Conservation (phyloP, 2,797 vertebrate genomes). For the Brachymystax lenok region DNA sequence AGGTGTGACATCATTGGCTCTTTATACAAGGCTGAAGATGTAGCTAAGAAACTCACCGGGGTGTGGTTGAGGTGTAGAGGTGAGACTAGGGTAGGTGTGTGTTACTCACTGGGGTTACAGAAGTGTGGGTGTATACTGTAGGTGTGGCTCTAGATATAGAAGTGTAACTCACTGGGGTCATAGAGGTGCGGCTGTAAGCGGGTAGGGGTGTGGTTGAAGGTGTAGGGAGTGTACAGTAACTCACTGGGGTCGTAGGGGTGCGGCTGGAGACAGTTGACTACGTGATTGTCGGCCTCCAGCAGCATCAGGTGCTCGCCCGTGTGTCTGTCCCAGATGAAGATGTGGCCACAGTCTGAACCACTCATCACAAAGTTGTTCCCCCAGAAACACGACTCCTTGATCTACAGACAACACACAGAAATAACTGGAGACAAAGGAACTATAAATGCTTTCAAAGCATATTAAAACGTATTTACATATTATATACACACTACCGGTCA, state of each 20-base stretch:
- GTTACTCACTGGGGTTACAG: background rate
- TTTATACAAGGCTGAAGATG: constrained; percentile 58
- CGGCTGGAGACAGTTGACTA: constrained; percentile 98
- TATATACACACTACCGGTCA: background rate
- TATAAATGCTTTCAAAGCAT: background rate
- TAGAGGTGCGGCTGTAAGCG: constrained; percentile 76
- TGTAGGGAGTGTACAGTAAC: constrained; percentile 40
- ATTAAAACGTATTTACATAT: too few species aligned
- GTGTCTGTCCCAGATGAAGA: constrained; percentile 98
- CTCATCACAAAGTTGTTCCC: constrained; percentile 98
- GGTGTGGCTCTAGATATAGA: too few species aligned
- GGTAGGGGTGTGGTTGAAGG: constrained; percentile 76
- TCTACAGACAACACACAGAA: constrained; percentile 71
- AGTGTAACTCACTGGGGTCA: constrained; percentile 58
- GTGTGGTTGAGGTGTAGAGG: constrained; percentile 88
- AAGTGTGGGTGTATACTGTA: background rate
- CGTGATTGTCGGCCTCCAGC: constrained; percentile 97
- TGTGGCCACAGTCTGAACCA: constrained; percentile 97
- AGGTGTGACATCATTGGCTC: too few species aligned
- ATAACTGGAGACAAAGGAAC: background rate
- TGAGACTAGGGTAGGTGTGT: constrained; percentile 83
- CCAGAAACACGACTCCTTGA: constrained; percentile 99
- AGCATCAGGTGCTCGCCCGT: constrained; percentile 96
- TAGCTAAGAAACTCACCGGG: too few species aligned
- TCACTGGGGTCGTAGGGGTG: constrained; percentile 98